Conservation (phyloP, 2,797 vertebrate genomes). For the Trematomus bernacchii region DNA sequence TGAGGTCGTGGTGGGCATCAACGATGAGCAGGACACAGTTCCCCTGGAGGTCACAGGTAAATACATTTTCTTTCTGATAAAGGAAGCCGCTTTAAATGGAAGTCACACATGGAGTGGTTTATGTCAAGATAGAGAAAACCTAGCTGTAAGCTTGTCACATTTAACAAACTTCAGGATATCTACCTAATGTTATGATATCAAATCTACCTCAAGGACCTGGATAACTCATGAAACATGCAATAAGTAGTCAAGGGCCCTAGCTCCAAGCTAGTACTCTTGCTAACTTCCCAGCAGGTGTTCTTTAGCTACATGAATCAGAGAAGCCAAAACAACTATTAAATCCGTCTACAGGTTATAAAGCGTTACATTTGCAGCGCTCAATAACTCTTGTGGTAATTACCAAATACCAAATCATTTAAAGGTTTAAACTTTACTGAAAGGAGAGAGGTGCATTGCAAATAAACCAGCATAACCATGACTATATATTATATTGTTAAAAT, state of each 20-base stretch:
- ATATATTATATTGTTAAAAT: not conserved
- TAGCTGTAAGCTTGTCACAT: no score
- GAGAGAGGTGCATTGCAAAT: not conserved
- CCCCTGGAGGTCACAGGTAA: slow-evolving; percentile 95
- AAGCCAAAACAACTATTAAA: not conserved
- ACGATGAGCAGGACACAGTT: slow-evolving; percentile 94
- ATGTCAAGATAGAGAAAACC: not conserved
- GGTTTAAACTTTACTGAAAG: not conserved
- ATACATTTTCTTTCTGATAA: not conserved
- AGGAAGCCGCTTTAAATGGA: slow-evolving; percentile 4
- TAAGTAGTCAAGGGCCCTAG: no score
- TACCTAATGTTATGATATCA: not conserved
- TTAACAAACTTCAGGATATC: not conserved
- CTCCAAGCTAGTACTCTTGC: not conserved
- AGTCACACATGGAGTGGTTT: not conserved
- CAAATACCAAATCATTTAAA: not conserved
- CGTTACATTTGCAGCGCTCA: not conserved
- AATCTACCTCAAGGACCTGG: not conserved
- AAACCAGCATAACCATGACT: not conserved
- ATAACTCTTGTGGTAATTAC: not conserved
- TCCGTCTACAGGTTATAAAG: not conserved
- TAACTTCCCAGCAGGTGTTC: not conserved
- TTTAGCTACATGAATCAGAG: not conserved
- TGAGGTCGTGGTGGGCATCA: slow-evolving; percentile 94
- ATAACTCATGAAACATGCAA: not conserved